A percentile compares a stretch with the other conserved stretches of the same genome.
These are phyloP conservation scores for Psix sp. DNA, from an alignment of 1,140 invertebrate genomes.

Conservation along the genomic window DNA sequence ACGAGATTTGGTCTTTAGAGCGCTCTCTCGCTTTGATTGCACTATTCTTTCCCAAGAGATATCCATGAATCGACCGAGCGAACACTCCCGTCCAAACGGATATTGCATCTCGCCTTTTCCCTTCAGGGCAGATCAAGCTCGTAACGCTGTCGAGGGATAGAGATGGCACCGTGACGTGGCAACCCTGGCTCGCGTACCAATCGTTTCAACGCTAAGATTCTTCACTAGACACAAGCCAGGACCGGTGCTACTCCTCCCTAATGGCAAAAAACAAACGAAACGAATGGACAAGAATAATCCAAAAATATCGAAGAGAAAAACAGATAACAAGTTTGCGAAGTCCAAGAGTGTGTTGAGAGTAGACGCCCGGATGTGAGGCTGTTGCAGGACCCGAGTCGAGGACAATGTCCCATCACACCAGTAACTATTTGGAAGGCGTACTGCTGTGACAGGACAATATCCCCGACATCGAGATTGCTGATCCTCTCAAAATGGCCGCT, in stretches of 20 bases:
- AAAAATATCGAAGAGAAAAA: not conserved
- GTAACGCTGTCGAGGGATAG: constrained; percentile 31
- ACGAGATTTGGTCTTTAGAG: constrained; percentile 18
- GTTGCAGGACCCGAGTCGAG: constrained; percentile 74
- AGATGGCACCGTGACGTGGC: constrained; percentile 41
- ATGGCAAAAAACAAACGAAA: not conserved
- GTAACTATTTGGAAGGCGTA: constrained; percentile 84
- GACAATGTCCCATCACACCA: constrained; percentile 92
- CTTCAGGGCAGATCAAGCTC: constrained; percentile 38
- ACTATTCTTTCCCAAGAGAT: constrained; percentile 37
- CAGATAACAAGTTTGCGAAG: too few species aligned
- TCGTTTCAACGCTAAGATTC: constrained; percentile 37
- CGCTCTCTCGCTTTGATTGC: constrained; percentile 19
- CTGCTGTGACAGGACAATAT: constrained; percentile 98
- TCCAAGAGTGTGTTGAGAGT: not conserved
- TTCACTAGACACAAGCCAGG: constrained; percentile 39
- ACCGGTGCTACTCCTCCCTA: constrained; percentile 47
- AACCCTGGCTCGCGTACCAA: constrained; percentile 54
- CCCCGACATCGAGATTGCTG: constrained; percentile 78
- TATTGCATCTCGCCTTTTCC: constrained; percentile 43
- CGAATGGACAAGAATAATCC: not conserved
- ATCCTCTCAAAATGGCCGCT: constrained; percentile 52
- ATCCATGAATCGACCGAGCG: constrained; percentile 44
- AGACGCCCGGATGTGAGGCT: constrained; percentile 5
- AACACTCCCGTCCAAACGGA: constrained; percentile 29